Evolutionary conservation across 2,113 vertebrate species (phyloP).

Genomic region (Tauraco erythrolophus): DNA sequence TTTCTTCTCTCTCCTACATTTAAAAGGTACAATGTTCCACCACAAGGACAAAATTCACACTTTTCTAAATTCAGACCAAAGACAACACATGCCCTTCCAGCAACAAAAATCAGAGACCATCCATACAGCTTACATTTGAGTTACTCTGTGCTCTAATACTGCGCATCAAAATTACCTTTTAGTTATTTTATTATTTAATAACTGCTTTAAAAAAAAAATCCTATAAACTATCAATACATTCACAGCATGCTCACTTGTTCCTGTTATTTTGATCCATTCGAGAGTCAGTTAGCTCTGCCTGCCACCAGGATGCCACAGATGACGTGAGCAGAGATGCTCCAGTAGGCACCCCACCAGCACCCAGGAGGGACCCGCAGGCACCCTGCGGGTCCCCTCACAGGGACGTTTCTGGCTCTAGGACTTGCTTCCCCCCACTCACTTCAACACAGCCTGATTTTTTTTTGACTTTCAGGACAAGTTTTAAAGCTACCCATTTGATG

Average conservation of each 20-base stretch:
- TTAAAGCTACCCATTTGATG: background rate
- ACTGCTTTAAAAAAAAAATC: background rate
- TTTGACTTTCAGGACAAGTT: background rate
- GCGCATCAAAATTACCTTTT: background rate
- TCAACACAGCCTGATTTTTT: background rate
- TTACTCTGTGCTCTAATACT: background rate
- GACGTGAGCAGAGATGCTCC: background rate
- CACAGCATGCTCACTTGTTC: background rate
- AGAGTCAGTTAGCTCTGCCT: background rate
- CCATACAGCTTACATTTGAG: background rate
- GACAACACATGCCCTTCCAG: background rate
- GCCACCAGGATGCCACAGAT: background rate
- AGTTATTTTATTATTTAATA: background rate
- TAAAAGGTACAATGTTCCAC: constrained; percentile 35
- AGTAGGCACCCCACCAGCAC: background rate
- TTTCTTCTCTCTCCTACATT: background rate
- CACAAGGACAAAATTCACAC: constrained; percentile 54
- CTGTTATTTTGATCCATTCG: background rate
- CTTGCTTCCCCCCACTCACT: background rate
- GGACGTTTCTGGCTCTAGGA: background rate
- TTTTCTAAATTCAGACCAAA: constrained; percentile 48
- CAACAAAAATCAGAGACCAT: background rate
- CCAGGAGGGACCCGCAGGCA: background rate
- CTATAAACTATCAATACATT: background rate
- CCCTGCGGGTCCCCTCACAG: background rate